phyloP scores from a whole-genome alignment of 1,140 invertebrate genomes.

The Panagrolaimus sp. region DNA sequence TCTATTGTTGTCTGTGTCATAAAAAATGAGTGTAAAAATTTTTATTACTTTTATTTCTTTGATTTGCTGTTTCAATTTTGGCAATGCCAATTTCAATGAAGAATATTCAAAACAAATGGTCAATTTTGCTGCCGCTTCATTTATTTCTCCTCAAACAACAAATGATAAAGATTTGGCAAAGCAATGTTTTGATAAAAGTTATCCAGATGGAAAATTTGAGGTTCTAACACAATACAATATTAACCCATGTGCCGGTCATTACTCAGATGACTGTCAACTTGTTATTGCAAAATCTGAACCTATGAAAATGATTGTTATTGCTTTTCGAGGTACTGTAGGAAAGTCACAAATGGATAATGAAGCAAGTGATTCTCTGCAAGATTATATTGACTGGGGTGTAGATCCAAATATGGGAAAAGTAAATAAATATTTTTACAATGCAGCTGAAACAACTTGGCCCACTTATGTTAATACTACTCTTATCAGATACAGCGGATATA shows the following conservation, averaged over 20 bases:
- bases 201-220: neutral
- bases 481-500: neutral
- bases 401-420: neutral
- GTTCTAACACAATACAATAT: neutral
- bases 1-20: too few relatives aligned
- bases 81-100: constrained; percentile 1
- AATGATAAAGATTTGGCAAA: neutral
- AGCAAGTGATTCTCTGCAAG: neutral
- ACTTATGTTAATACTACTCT: neutral
- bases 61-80: too few relatives aligned
- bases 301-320: neutral
- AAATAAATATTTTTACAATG: neutral
- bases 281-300: neutral
- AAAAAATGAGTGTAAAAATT: too few relatives aligned
- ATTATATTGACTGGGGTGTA: neutral
- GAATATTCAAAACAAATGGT: neutral
- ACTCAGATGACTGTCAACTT: neutral
- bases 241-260: neutral
- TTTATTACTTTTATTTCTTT: too few relatives aligned
- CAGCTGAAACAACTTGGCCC: neutral
- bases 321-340: constrained; percentile 7
- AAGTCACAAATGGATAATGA: neutral
- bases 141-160: neutral
- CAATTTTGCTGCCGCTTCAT: constrained; percentile 4
- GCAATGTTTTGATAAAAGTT: neutral